Base-by-base conservation (phyloP, 2,888 invertebrate genomes). In the Drosophila meridionalis region DNA sequence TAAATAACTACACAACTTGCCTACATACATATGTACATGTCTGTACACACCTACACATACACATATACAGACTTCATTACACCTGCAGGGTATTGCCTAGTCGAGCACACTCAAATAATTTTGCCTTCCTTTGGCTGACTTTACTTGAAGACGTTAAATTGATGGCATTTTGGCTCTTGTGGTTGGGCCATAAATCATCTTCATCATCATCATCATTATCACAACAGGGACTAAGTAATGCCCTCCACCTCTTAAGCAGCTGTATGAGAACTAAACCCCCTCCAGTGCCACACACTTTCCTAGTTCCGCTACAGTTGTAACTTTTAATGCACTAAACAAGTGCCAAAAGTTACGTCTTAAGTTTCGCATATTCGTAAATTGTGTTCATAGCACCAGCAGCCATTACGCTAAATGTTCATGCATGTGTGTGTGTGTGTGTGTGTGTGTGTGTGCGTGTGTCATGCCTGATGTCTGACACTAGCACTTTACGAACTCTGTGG, bases 261-360 rank as follows among this genome's bases (percentile, higher is more conserved):
- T 28, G 30, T 43, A 12, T 30, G n/a, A 34, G 32, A 20, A 20
- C 4, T 11, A 20, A 30, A 26, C 26, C n/a, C 28, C 11, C 14
- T 20, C 20, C 26, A 8, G 1, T 7, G 3, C 1, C 43, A 32
- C 50, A 14, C 26, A 9, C 9, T 2, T 9, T 20, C 14, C 34
- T 14, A 8, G n/a, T 42, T 30, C 30, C 5, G 28, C 3, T 32
- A 57, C 20, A 14, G 53, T 45, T 42, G 48, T 69, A 84, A 87
- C 76, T 84, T 87, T 76, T 72, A 82, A 87, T 84, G 87, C 80
- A 82, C 64, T 82, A 79, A 82, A 70, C 77, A 80, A 84, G 88
- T 79, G 84, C 66, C 64, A 69, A 87, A 87, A 83, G 79, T 78
- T 83, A 57, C 38, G 64, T 50, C 70, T 50, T 47, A 73, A 76